Conservation (phyloP, 1,140 invertebrate genomes). For the Drosophila subobscura region DNA sequence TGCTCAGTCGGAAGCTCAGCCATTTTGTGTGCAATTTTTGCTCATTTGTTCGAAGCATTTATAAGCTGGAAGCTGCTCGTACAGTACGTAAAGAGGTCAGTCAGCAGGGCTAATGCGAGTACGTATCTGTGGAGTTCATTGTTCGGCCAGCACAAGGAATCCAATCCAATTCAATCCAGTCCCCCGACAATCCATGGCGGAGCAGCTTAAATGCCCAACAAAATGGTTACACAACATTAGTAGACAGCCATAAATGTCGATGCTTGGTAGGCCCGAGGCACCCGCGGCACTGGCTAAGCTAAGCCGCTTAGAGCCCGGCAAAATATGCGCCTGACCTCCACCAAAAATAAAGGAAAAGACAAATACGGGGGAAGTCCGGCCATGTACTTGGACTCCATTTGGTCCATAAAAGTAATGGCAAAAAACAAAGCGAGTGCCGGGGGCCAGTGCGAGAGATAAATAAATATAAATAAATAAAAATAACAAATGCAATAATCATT, state of each 20-base stretch:
- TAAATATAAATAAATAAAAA: constrained; percentile 74
- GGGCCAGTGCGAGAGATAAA: constrained; percentile 56
- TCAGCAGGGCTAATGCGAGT: constrained; percentile 25
- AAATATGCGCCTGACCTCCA: constrained; percentile 40
- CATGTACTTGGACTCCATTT: constrained; percentile 5
- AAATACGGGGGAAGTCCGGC: constrained; percentile 23
- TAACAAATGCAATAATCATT: constrained; percentile 75
- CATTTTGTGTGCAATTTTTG: constrained; percentile 60
- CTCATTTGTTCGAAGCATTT: constrained; percentile 56
- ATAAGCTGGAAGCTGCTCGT: constrained; percentile 27
- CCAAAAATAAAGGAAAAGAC: constrained; percentile 28
- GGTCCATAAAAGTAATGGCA: constrained; percentile 55
- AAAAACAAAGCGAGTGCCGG: constrained; percentile 45
- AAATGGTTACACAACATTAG: constrained; percentile 60
- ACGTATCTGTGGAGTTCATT: constrained; percentile 38
- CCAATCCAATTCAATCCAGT: constrained; percentile 11
- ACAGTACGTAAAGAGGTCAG: constrained; percentile 46
- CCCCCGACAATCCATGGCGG: constrained; percentile 11
- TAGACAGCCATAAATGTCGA: constrained; percentile 58
- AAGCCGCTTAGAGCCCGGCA: constrained; percentile 53
- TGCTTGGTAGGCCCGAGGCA: constrained; percentile 22
- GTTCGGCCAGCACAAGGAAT: constrained; percentile 23
- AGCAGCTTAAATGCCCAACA: constrained; percentile 48
- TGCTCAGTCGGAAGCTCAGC: constrained; percentile 37
- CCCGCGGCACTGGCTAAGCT: constrained; percentile 17